Percentiles rank a stretch among this genome's conserved stretches.
Evolutionary conservation across 2,888 invertebrate genomes (phyloP).

Genomic region (Drosophila putrida): DNA sequence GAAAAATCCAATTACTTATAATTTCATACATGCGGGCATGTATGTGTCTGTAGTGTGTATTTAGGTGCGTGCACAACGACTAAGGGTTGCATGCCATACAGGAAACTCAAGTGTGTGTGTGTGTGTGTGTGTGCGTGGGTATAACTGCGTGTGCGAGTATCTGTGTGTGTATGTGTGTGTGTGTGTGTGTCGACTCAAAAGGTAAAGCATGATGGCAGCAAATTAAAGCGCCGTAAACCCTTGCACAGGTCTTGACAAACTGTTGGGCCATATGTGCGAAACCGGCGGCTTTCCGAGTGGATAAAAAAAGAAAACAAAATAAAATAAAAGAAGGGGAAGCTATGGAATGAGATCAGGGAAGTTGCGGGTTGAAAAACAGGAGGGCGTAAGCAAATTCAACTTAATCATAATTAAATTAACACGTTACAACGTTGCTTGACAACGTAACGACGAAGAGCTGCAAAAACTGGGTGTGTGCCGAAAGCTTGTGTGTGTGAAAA

Average conservation of each 20-base stretch:
- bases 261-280: slow-evolving; percentile 47
- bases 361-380: not conserved
- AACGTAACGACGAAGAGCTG: slow-evolving; percentile 13
- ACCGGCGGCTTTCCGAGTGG: slow-evolving; percentile 33
- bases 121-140: slow-evolving; percentile 8
- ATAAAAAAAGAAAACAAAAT: slow-evolving; percentile 27
- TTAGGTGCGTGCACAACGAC: slow-evolving; percentile 33
- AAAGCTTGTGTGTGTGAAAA: slow-evolving; percentile 20
- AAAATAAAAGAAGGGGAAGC: not conserved
- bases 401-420: slow-evolving; percentile 64
- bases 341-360: not conserved
- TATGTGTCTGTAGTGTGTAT: slow-evolving; percentile 12
- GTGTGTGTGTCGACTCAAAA: slow-evolving; percentile 19
- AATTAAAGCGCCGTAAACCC: slow-evolving; percentile 58
- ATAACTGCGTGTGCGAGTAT: not conserved
- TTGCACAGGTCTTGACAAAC: slow-evolving; percentile 50
- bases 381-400: slow-evolving; percentile 44
- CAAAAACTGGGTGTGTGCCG: slow-evolving; percentile 21
- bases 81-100: slow-evolving; percentile 34
- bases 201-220: slow-evolving; percentile 51
- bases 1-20: slow-evolving; percentile 61
- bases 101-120: slow-evolving; percentile 29
- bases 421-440: slow-evolving; percentile 34
- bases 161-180: not conserved
- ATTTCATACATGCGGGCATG: slow-evolving; percentile 39